Evolutionary conservation across 2,113 vertebrate species (phyloP).

Genomic region (Castor canadensis): DNA sequence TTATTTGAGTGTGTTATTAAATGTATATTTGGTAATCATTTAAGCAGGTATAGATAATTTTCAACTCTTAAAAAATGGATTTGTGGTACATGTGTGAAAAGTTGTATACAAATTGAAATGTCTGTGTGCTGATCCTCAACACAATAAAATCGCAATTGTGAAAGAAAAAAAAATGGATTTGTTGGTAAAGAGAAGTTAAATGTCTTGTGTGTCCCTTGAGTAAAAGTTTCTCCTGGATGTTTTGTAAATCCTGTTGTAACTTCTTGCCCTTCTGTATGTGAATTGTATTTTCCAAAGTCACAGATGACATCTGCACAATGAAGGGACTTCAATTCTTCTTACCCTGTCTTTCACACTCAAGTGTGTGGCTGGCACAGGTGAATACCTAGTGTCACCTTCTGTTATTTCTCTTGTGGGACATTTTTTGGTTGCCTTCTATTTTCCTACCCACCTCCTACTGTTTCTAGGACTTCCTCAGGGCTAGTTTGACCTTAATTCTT

Average conservation of each 20-base stretch:
- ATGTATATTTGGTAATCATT: conserved; percentile 38
- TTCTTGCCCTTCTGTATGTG: background rate
- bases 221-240: background rate
- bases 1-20: conserved; percentile 1
- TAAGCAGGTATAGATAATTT: background rate
- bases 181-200: background rate
- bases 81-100: background rate
- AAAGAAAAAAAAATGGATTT: no score
- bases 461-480: background rate
- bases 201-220: background rate
- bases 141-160: no score
- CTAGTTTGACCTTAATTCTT: background rate
- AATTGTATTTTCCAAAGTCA: conserved; percentile 10
- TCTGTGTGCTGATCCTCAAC: no score
- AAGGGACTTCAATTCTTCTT: background rate
- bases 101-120: no score
- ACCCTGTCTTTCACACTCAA: background rate
- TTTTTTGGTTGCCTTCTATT: background rate
- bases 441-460: background rate
- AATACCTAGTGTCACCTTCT: background rate
- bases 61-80: background rate
- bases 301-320: background rate
- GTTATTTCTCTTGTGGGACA: background rate
- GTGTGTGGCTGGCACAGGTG: accelerated
- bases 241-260: background rate